Conservation (phyloP, 2,888 invertebrate genomes). For the Nephrotoma guestfalica region DNA sequence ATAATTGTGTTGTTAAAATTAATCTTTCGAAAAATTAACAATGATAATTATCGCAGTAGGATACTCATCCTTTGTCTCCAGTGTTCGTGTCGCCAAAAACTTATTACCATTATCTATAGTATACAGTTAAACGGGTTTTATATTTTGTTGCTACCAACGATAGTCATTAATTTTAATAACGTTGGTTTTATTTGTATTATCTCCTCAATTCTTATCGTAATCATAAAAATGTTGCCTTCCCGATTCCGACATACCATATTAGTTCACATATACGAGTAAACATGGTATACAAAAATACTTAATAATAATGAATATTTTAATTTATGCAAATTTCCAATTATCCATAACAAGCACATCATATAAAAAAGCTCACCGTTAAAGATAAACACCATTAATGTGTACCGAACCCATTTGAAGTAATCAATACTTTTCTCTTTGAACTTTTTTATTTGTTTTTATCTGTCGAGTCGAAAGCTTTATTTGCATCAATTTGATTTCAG, state of each 20-base stretch:
- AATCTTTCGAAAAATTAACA: neutral
- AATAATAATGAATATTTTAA: neutral
- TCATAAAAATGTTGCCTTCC: neutral
- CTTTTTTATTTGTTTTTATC: neutral
- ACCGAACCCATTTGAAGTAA: neutral
- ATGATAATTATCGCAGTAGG: neutral
- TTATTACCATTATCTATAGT: neutral
- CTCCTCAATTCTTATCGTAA: neutral
- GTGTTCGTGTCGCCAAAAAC: neutral
- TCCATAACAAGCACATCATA: neutral
- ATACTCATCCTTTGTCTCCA: neutral
- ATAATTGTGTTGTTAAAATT: neutral
- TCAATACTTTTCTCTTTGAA: neutral
- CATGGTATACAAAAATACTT: neutral
- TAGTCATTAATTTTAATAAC: neutral
- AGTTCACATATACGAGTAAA: neutral
- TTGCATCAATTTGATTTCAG: neutral
- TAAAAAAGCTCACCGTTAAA: neutral
- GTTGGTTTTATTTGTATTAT: neutral
- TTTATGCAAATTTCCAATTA: neutral
- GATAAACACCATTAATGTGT: neutral
- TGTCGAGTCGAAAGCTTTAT: neutral
- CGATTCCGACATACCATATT: neutral
- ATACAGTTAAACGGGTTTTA: neutral
- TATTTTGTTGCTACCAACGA: neutral